Evolutionary conservation across 1,140 invertebrate genomes (phyloP).

Genomic region (Drosophila bipectinata): DNA sequence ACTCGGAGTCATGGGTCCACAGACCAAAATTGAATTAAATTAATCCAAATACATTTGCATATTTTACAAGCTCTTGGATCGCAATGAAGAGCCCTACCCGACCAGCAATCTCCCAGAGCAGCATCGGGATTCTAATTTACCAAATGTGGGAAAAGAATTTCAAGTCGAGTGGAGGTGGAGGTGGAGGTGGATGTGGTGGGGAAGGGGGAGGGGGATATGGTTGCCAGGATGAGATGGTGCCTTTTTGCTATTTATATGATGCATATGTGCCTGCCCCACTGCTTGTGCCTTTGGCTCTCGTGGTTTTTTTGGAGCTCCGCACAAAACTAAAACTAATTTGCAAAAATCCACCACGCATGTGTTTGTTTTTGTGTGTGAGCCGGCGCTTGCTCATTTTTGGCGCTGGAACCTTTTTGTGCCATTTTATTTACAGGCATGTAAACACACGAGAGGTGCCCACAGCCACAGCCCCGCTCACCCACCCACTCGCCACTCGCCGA

Average conservation of each 20-base stretch:
- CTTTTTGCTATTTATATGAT: constrained; percentile 58
- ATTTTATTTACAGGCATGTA: constrained; percentile 71
- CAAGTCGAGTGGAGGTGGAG: constrained; percentile 37
- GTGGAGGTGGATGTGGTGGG: not conserved
- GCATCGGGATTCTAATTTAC: constrained; percentile 70
- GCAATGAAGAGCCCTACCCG: constrained; percentile 36
- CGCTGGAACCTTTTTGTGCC: constrained; percentile 55
- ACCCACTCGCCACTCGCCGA: constrained; percentile 22
- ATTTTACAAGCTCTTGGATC: constrained; percentile 46
- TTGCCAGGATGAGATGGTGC: constrained; percentile 1
- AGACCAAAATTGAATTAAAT: constrained; percentile 67
- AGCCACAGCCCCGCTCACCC: constrained; percentile 13
- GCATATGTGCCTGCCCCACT: constrained; percentile 56
- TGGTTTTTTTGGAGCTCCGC: constrained; percentile 26
- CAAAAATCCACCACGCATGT: constrained; percentile 69
- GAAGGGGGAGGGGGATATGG: too few relatives aligned
- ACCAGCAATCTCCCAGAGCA: constrained; percentile 12
- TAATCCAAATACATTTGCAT: constrained; percentile 74
- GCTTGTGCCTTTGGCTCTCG: constrained; percentile 1
- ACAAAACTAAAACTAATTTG: constrained; percentile 81
- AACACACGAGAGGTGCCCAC: constrained; percentile 58
- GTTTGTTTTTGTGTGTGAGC: constrained; percentile 51
- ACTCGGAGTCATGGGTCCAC: constrained; percentile 7
- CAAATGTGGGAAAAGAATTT: constrained; percentile 77
- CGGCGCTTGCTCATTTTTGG: constrained; percentile 75